phyloP scores from a whole-genome alignment of 2,888 invertebrate species.

The Nemurella pictetii region DNA sequence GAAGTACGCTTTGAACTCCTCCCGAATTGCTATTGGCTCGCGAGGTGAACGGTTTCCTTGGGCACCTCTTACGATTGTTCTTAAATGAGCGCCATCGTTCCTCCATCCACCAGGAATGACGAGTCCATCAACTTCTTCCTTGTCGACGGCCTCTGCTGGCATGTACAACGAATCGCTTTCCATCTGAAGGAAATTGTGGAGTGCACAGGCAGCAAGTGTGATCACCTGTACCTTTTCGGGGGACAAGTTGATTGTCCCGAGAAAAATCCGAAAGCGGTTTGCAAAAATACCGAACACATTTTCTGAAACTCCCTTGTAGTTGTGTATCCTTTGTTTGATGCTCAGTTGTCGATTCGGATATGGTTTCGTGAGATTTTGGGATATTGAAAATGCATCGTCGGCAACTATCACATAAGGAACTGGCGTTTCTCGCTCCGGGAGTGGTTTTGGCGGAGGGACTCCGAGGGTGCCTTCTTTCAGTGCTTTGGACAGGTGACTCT shows the following conservation, averaged over 20 bases:
- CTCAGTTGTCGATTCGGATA: not conserved
- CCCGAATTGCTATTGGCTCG: no score
- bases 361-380: conserved; percentile 33
- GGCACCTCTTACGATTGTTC: not conserved
- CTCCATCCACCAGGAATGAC: not conserved
- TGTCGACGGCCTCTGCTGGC: not conserved
- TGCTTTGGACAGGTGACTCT: not conserved
- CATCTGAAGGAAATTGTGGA: not conserved
- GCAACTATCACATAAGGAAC: conserved; percentile 50
- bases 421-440: conserved; percentile 43
- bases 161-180: not conserved
- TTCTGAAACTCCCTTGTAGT: no score
- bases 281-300: no score
- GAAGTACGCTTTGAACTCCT: no score
- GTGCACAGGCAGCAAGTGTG: not conserved
- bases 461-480: not conserved
- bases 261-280: no score
- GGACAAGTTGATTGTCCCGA: no score
- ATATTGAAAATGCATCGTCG: conserved; percentile 48
- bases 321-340: not conserved
- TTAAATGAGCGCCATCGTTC: not conserved
- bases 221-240: no score
- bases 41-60: not conserved
- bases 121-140: not conserved
- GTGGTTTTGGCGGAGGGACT: conserved; percentile 10